These are phyloP conservation scores for Agapornis canus DNA, from an alignment of 2,797 vertebrate species.

Conservation along the genomic window DNA sequence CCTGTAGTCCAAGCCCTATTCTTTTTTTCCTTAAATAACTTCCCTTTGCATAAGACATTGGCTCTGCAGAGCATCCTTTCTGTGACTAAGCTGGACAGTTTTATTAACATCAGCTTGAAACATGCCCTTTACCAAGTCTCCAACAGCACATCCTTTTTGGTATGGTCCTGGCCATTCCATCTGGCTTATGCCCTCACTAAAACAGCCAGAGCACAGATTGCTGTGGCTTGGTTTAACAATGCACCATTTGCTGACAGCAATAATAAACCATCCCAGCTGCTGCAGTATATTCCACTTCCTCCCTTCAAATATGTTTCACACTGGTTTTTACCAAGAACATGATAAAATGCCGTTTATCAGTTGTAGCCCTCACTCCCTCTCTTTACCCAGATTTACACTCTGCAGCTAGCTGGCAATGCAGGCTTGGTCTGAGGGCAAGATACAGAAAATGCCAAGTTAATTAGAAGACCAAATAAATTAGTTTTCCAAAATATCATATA, in stretches of 20 bases:
- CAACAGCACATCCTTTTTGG: background rate
- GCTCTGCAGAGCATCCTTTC: background rate
- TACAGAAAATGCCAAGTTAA: background rate
- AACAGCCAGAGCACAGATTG: background rate
- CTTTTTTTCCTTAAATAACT: conserved; percentile 24
- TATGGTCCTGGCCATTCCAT: background rate
- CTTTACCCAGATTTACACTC: background rate
- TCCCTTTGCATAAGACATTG: conserved; percentile 44
- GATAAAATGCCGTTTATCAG: background rate
- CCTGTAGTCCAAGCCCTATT: background rate
- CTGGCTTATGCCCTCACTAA: background rate
- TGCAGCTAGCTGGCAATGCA: background rate
- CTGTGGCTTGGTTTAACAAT: background rate
- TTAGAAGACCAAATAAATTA: background rate
- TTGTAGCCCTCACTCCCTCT: background rate
- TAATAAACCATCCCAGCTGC: background rate
- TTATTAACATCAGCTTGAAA: background rate
- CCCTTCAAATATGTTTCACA: background rate
- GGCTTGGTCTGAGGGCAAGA: background rate
- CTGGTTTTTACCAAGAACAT: background rate
- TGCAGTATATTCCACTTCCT: background rate
- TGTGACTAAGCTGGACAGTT: background rate
- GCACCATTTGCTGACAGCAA: background rate
- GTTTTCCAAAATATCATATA: background rate
- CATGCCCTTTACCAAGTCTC: background rate